These are phyloP conservation scores for Pyrgilauda ruficollis DNA, from an alignment of 2,113 vertebrate species.

Conservation along the genomic window DNA sequence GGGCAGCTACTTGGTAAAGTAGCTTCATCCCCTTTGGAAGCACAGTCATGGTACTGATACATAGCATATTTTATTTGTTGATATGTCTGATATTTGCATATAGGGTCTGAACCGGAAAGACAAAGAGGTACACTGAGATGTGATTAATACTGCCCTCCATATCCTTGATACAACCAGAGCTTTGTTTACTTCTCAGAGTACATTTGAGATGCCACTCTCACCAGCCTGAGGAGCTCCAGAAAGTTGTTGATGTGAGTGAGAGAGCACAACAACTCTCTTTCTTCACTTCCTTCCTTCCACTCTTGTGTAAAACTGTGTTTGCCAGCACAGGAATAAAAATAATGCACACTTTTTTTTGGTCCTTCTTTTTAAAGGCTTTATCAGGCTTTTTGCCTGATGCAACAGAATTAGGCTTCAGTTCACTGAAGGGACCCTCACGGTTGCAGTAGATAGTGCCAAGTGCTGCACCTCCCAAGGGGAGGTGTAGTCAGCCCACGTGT, in stretches of 20 bases:
- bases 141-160: neutral
- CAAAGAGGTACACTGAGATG: neutral
- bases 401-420: neutral
- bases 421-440: neutral
- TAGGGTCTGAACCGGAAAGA: neutral
- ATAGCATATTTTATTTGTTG: neutral
- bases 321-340: neutral
- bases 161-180: neutral
- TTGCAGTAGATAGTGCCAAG: neutral
- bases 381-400: neutral
- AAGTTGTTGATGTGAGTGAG: neutral
- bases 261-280: neutral
- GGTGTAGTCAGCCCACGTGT: accelerated
- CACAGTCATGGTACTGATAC: neutral
- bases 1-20: neutral
- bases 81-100: neutral
- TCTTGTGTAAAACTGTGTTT: neutral
- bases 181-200: neutral
- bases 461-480: accelerated
- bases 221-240: neutral
- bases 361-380: neutral
- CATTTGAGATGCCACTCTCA: neutral
- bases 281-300: slow-evolving; percentile 58
- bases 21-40: neutral
- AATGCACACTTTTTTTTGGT: neutral